Base-by-base conservation (phyloP, 1,140 invertebrate species). In the Diorhabda carinulata region DNA sequence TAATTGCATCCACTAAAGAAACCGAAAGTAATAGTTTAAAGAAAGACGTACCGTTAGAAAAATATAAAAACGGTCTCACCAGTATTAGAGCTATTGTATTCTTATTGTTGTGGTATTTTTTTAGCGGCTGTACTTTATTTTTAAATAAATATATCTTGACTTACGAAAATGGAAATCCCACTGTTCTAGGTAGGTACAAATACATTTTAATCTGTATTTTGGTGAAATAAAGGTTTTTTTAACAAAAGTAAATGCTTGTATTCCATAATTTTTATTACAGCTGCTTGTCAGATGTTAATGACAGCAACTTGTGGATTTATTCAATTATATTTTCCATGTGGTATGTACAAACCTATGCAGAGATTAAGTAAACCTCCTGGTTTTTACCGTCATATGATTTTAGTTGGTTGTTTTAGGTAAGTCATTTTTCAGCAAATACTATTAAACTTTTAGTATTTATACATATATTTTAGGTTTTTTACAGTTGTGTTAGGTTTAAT, bases 91-190 rank as follows among this genome's bases (percentile, higher is more conserved):
- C 90, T 2, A 80, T 92, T 42, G 78, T 87, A 68, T 92, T 92
- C 78, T 81, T 93, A 8, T 80, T 88, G 41, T 78, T 92, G 45
- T 93, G 91, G 91, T 93, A 92, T 74, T 84, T 92, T 72, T 92
- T 92, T 77, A 92, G 90, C 78, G 89, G 88, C 5, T 89, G 87
- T 77, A 94, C 92, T 4, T 82, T 94, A 56, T 94, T 94, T 80
- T 81, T 93, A 41, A 94, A 94, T 81, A 94, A 94, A 79, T 93
- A 93, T 76, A 92, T 94, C 77, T 80, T 94, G 43, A 87, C 90
- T 3, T 91, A 89, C 74, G 84, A 92, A 77, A 85, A 89, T 77
- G 91, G 90, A n/a, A 91, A 94, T 82, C 89, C 92, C 4, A 90
- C 89, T 59, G 81, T 94, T 60, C 82, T 94, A 80, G 91, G 92